phyloP scores from a whole-genome alignment of 2,888 invertebrate species.

The Sinopyrophorus schimmeli region DNA sequence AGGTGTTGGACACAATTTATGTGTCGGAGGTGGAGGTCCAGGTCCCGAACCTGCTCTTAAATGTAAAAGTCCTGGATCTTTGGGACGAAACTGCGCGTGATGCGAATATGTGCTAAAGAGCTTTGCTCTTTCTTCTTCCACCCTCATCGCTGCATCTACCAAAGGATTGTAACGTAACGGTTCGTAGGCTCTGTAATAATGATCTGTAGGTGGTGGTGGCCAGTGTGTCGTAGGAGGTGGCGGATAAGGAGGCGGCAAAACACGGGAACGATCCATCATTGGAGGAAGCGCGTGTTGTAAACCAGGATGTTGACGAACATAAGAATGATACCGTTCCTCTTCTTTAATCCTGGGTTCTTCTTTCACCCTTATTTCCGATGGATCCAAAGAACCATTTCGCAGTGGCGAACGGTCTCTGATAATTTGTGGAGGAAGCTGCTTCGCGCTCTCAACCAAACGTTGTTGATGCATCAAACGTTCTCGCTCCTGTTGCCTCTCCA shows the following conservation, averaged over 20 bases:
- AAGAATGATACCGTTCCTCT: conserved; percentile 61
- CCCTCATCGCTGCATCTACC: conserved; percentile 76
- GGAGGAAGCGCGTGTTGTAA: conserved; percentile 57
- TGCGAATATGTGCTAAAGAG: conserved; percentile 67
- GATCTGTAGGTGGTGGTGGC: conserved; percentile 55
- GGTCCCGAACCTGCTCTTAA: conserved; percentile 60
- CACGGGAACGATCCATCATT: conserved; percentile 52
- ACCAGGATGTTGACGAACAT: conserved; percentile 56
- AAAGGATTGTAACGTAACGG: conserved; percentile 78
- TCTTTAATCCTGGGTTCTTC: conserved; percentile 64
- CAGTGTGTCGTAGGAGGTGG: conserved; percentile 53
- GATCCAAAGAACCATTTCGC: conserved; percentile 65
- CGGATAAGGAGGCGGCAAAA: conserved; percentile 58
- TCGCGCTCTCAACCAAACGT: conserved; percentile 57
- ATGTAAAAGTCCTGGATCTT: conserved; percentile 61
- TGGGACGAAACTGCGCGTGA: conserved; percentile 55
- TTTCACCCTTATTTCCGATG: conserved; percentile 63
- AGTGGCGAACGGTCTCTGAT: conserved; percentile 73
- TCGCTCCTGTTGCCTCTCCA: conserved; percentile 62
- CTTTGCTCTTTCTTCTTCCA: conserved; percentile 79
- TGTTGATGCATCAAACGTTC: conserved; percentile 65
- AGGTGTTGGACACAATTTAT: conserved; percentile 60
- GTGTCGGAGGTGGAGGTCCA: conserved; percentile 57
- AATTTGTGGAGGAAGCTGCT: conserved; percentile 53
- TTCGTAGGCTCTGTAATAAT: conserved; percentile 65